Conservation (phyloP, 2,888 invertebrate species). For the Eupithecia vulgata region DNA sequence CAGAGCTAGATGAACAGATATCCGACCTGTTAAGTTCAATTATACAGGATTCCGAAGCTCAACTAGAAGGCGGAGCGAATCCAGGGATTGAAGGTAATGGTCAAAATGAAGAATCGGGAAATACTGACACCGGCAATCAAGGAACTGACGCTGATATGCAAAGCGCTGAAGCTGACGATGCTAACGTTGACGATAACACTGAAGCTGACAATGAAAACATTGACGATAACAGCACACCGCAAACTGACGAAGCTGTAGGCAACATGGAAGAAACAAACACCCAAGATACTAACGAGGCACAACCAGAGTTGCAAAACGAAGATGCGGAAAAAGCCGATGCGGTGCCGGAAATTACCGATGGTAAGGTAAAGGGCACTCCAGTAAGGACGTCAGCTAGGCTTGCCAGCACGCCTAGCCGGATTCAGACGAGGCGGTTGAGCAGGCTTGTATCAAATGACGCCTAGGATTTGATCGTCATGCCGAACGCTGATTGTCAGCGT, state of each 20-base stretch:
- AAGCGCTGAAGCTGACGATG: neutral
- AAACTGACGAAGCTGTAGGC: conserved; percentile 14
- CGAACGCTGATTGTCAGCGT: neutral
- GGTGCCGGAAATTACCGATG: conserved; percentile 41
- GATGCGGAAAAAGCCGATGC: conserved; percentile 29
- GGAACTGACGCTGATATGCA: neutral
- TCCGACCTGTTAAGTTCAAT: conserved; percentile 61
- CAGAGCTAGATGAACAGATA: conserved; percentile 63
- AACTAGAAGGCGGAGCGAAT: conserved; percentile 18
- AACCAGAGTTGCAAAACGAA: conserved; percentile 1
- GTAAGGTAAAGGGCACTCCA: conserved; percentile 51
- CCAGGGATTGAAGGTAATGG: neutral
- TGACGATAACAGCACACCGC: conserved; percentile 5
- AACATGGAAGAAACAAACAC: conserved; percentile 8
- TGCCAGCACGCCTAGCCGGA: conserved; percentile 58
- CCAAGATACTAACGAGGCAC: neutral
- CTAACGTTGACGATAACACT: neutral
- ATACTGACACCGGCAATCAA: neutral
- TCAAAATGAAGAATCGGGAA: neutral
- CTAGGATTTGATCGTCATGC: neutral
- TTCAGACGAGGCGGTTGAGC: conserved; percentile 68
- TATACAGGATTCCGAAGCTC: conserved; percentile 41
- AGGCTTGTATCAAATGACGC: conserved; percentile 52
- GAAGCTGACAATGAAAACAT: conserved; percentile 2
- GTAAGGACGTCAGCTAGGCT: conserved; percentile 57